A percentile compares a stretch with the other conserved stretches of the same genome.
Conservation (phyloP, 92 coral and sea anemone species). For the Scolanthus callimorphus region DNA sequence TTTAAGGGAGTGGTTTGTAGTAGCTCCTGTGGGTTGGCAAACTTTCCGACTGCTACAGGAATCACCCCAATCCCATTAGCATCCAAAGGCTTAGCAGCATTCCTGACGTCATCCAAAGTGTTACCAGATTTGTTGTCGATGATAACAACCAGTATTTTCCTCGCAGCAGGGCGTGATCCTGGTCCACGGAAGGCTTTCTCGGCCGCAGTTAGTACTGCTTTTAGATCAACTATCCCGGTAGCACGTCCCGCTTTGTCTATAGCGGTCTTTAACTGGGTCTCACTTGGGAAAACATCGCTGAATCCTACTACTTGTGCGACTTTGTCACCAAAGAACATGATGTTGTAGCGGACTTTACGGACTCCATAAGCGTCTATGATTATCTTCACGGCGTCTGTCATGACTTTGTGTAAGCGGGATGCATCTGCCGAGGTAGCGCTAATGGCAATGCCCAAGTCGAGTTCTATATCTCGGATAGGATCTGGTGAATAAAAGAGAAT, state of each 20-base stretch:
- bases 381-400: slow-evolving; percentile 54
- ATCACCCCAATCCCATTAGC: slow-evolving; percentile 55
- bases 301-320: slow-evolving; percentile 15
- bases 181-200: slow-evolving; percentile 24
- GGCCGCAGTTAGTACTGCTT: slow-evolving; percentile 5
- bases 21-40: slow-evolving; percentile 52
- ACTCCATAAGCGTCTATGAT: slow-evolving; percentile 64
- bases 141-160: slow-evolving; percentile 76
- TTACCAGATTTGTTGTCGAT: slow-evolving; percentile 68
- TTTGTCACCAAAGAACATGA: slow-evolving; percentile 46
- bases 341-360: slow-evolving; percentile 47
- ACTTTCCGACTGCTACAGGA: slow-evolving; percentile 48
- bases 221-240: slow-evolving; percentile 10
- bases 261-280: slow-evolving; percentile 4
- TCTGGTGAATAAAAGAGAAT: slow-evolving; percentile 10
- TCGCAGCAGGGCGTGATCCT: slow-evolving; percentile 77
- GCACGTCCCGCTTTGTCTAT: slow-evolving; percentile 12
- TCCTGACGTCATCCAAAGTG: slow-evolving; percentile 44
- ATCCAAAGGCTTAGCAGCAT: slow-evolving; percentile 36
- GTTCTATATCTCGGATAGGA: slow-evolving; percentile 35
- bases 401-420: slow-evolving; percentile 27
- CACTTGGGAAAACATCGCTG: slow-evolving; percentile 15
- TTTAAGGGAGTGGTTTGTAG: slow-evolving; percentile 58
- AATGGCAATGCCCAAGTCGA: slow-evolving; percentile 73
- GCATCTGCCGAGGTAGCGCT: slow-evolving; percentile 57